These are phyloP conservation scores for Anguilla rostrata DNA, from an alignment of 2,113 vertebrate genomes.

Conservation along the genomic window DNA sequence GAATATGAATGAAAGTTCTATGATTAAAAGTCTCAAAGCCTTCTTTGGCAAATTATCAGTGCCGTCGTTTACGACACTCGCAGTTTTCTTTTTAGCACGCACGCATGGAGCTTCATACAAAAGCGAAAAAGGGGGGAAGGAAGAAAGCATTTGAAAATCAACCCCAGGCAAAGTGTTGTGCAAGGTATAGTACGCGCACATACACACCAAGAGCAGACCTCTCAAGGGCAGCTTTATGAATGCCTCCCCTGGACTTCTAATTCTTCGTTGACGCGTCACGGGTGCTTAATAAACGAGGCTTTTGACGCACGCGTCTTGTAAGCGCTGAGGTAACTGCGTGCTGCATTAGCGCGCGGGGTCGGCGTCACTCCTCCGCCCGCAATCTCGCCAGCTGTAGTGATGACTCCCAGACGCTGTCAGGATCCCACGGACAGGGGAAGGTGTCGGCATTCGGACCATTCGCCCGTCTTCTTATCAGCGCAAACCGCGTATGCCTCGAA, in stretches of 20 bases:
- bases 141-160: background rate
- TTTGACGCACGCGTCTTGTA: background rate
- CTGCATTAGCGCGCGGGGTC: background rate
- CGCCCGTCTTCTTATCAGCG: background rate
- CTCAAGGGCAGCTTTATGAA: background rate
- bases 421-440: background rate
- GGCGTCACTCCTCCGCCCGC: background rate
- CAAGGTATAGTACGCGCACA: background rate
- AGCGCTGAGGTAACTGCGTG: background rate
- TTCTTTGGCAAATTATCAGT: background rate
- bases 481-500: background rate
- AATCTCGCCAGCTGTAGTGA: background rate
- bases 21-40: background rate
- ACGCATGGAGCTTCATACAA: background rate
- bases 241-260: background rate
- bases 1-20: background rate
- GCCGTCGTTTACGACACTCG: background rate
- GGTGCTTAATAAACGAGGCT: background rate
- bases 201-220: background rate
- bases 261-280: background rate
- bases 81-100: background rate
- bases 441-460: background rate
- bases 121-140: background rate
- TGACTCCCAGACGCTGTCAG: background rate
- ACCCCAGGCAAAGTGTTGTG: background rate